Conservation (phyloP, 2,113 vertebrate genomes). For the Brachypodius melanocephalos region DNA sequence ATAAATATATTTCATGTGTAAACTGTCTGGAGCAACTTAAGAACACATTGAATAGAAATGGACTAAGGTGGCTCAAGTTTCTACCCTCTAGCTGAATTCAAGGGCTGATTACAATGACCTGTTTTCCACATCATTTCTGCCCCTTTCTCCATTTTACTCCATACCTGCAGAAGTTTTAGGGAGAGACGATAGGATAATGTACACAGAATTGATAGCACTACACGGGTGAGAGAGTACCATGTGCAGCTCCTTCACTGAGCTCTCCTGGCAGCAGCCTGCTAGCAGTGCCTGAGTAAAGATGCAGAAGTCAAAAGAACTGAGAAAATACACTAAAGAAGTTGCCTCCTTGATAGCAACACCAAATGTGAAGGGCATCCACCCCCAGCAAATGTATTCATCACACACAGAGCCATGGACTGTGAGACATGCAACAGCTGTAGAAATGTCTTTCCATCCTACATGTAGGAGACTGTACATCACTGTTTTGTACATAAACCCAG, state of each 20-base stretch:
- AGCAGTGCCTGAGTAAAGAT: neutral
- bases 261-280: neutral
- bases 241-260: neutral
- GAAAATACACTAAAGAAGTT: neutral
- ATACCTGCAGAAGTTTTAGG: neutral
- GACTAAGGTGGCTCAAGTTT: neutral
- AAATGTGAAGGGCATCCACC: rapidly evolving
- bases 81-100: neutral
- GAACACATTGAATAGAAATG: neutral
- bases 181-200: neutral
- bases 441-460: neutral
- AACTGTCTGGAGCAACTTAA: neutral
- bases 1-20: neutral
- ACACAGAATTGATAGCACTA: neutral
- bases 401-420: neutral
- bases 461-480: neutral
- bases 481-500: neutral
- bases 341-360: neutral
- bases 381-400: neutral
- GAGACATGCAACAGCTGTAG: neutral
- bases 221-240: neutral
- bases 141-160: neutral
- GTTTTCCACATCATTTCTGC: neutral
- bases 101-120: neutral
- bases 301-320: neutral